phyloP scores from a whole-genome alignment of 2,797 vertebrate species.

The Gouania willdenowi region DNA sequence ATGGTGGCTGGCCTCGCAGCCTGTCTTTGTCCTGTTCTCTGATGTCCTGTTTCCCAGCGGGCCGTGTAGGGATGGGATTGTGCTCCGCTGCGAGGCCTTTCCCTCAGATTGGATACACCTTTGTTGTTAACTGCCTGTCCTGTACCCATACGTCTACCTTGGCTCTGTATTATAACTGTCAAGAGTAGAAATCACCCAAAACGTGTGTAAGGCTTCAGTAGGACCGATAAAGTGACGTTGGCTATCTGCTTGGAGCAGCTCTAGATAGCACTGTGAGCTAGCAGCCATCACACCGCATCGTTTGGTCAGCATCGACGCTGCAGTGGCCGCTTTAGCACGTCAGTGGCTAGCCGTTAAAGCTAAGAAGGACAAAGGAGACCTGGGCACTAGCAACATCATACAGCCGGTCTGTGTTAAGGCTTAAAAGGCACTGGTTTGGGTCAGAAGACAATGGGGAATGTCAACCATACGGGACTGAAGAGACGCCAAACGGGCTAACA shows the following conservation, averaged over 20 bases:
- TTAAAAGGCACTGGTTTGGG: not conserved
- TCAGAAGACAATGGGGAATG: too few relatives aligned
- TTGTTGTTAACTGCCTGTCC: slow-evolving; percentile 20
- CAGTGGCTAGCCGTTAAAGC: slow-evolving; percentile 39
- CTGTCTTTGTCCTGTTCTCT: slow-evolving; percentile 59
- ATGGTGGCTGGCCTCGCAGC: not conserved
- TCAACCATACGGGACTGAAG: too few relatives aligned
- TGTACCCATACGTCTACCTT: not conserved
- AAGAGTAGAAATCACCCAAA: not conserved
- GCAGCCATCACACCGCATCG: slow-evolving; percentile 25
- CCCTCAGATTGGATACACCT: slow-evolving; percentile 25
- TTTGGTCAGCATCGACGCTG: slow-evolving; percentile 21
- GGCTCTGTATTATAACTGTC: not conserved
- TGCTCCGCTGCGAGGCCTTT: slow-evolving; percentile 61
- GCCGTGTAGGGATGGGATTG: slow-evolving; percentile 66
- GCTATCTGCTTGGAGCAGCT: slow-evolving; percentile 28
- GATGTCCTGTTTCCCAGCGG: slow-evolving; percentile 68
- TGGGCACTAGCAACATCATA: slow-evolving; percentile 11
- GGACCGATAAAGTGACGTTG: slow-evolving; percentile 3
- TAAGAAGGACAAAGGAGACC: slow-evolving; percentile 72
- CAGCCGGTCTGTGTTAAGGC: slow-evolving; percentile 8
- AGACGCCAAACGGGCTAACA: slow-evolving; percentile 16
- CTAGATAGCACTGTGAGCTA: slow-evolving; percentile 55
- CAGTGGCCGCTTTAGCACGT: slow-evolving; percentile 38
- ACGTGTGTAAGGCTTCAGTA: not conserved